phyloP scores from a whole-genome alignment of 1,140 invertebrate genomes.

The Pectinophora gossypiella region DNA sequence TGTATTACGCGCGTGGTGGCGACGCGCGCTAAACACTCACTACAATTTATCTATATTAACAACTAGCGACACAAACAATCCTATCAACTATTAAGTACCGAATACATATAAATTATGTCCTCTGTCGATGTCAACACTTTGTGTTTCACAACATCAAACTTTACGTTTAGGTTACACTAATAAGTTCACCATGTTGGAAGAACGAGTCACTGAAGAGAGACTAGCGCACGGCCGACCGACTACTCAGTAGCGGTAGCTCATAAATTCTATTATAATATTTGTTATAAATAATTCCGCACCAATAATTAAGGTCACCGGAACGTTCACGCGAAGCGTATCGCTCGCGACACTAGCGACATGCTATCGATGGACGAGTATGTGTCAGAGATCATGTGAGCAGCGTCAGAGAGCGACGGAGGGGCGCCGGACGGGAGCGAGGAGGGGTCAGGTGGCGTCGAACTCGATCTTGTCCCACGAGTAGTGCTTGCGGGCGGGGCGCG shows the following conservation, averaged over 20 bases:
- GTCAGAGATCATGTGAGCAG: conserved; percentile 42
- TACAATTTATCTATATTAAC: conserved; percentile 39
- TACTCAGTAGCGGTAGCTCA: conserved; percentile 23
- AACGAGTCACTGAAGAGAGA: conserved; percentile 49
- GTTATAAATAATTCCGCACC: neutral
- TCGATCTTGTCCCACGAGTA: conserved; percentile 71
- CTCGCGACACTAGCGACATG: no score
- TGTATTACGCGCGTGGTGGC: conserved; percentile 35
- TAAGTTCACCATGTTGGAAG: conserved; percentile 50
- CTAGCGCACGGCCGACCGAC: conserved; percentile 37
- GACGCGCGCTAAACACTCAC: conserved; percentile 47
- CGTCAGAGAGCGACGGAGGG: conserved; percentile 25
- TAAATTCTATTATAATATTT: neutral
- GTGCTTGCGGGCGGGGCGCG: conserved; percentile 54
- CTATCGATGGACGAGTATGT: no score
- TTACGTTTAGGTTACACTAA: conserved; percentile 40
- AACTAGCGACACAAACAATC: conserved; percentile 62
- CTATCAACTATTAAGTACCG: conserved; percentile 60
- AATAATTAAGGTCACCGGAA: neutral
- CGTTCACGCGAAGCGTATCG: no score
- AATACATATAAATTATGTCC: conserved; percentile 41
- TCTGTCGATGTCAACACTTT: conserved; percentile 48
- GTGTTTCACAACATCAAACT: conserved; percentile 42
- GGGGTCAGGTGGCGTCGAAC: conserved; percentile 67
- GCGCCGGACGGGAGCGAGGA: conserved; percentile 7